Base-by-base conservation (phyloP, 2,797 vertebrate species). In the Allobates femoralis region DNA sequence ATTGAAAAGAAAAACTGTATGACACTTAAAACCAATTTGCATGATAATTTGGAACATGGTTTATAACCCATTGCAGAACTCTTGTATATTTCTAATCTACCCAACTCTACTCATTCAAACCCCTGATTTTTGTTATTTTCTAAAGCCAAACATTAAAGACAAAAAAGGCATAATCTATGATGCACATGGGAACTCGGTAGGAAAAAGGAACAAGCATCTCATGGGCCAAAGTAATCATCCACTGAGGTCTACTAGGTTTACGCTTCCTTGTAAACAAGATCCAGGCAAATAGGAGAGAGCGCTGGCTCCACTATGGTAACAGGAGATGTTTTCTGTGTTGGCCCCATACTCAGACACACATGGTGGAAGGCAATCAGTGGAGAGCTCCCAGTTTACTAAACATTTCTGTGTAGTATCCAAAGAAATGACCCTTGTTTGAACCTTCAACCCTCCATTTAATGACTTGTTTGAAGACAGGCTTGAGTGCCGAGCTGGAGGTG, bases 401-500 rank as follows among this genome's bases (percentile, higher is more conserved):
- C 97, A 98, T 97, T 88, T 98, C 96, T 97, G 96, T 94, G 87
- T 93, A 94, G 95, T 97, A 97, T 96, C 97, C 97, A 95, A 93
- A 98, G 96, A 94, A 97, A 96, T 98, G 97, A 98, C 97, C 97
- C 96, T 94, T 92, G 90, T 86, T 90, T 93, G 95, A 99, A 97
- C 98, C 95, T 94, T 95, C 97, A 97, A 99, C 97, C 97, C 97
- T 96, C 94, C 93, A 94, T 94, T 96, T 98, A 98, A 99, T 98
- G 97, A 98, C 97, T 98, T 99, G 97, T 99, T 99, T 98, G 97
- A 98, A 99, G 97, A 98, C 97, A 97, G 96, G 96, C 95, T 96
- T 94, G 95, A 96, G 96, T 97, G 97, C 97, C 96, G 97, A 73
- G 87, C 55, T 85, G n/a, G 83, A 81, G 87, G 78, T 85, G 97